Evolutionary conservation across 2,888 invertebrate species (phyloP).

Genomic region (Caenorhabditis becei): DNA sequence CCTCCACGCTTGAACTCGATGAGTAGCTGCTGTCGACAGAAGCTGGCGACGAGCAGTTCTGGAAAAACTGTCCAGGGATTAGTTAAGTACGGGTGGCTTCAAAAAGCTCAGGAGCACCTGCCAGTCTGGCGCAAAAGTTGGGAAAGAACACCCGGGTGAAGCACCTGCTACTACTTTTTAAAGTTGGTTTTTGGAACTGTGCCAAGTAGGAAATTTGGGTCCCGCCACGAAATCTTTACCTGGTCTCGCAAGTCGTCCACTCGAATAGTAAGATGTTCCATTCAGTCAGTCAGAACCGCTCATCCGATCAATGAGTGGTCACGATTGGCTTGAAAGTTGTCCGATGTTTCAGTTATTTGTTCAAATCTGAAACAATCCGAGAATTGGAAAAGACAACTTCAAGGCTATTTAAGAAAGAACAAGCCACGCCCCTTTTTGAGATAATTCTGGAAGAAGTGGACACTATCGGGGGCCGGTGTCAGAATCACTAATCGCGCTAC

Average conservation of each 20-base stretch:
- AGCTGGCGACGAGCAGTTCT: constrained; percentile 1
- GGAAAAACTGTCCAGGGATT: not conserved
- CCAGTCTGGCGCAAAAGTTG: no score
- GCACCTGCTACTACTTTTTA: no score
- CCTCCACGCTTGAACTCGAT: constrained; percentile 45
- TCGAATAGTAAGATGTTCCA: constrained; percentile 54
- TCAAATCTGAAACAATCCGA: constrained; percentile 32
- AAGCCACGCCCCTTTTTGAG: constrained; percentile 11
- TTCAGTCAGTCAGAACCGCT: constrained; percentile 51
- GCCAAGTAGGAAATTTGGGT: no score
- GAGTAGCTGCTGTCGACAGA: constrained; percentile 40
- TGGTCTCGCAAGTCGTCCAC: constrained; percentile 45
- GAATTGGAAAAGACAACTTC: not conserved
- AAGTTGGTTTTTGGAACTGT: no score
- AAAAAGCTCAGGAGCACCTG: constrained; percentile 19
- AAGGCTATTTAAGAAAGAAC: not conserved
- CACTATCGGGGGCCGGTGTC: not conserved
- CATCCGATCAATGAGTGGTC: constrained; percentile 42
- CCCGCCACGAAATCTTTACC: no score
- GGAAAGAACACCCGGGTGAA: no score
- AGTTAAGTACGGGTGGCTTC: not conserved
- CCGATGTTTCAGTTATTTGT: not conserved
- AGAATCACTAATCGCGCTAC: constrained; percentile 17
- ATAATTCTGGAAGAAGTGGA: not conserved
- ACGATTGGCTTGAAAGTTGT: not conserved